These are phyloP conservation scores for Latrodectus hesperus DNA, from an alignment of 2,888 invertebrate genomes.

Conservation along the genomic window DNA sequence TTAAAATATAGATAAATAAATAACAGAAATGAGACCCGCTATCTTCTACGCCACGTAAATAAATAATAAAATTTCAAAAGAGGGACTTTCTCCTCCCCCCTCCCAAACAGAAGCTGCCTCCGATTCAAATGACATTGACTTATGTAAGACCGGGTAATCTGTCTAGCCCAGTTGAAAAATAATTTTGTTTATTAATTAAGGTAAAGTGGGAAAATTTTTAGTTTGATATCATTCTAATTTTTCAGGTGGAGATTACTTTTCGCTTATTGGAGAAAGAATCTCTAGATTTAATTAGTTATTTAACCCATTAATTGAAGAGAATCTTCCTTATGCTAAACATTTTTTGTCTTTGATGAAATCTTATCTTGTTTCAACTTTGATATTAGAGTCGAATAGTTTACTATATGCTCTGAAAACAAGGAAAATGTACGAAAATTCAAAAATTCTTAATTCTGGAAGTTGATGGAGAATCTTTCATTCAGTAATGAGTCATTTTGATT, in stretches of 20 bases:
- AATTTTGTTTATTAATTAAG: background rate
- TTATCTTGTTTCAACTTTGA: too few species aligned
- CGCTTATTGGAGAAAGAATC: background rate
- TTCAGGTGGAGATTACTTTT: too few species aligned
- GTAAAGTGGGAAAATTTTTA: background rate
- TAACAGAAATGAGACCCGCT: constrained; percentile 20
- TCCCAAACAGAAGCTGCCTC: background rate
- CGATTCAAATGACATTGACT: constrained; percentile 37
- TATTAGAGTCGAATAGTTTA: too few species aligned
- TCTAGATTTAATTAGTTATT: background rate
- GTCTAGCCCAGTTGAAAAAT: background rate
- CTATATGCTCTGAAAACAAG: too few species aligned
- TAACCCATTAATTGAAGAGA: background rate
- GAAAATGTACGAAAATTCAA: too few species aligned
- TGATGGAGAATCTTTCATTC: too few species aligned
- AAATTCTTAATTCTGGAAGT: too few species aligned
- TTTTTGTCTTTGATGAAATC: too few species aligned
- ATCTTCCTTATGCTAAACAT: too few species aligned
- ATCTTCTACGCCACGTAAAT: constrained; percentile 17
- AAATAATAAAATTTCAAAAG: constrained; percentile 51
- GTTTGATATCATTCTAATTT: too few species aligned
- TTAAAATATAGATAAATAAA: constrained; percentile 55
- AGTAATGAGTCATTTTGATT: too few species aligned
- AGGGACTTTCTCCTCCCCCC: constrained; percentile 29
- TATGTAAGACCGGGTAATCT: constrained; percentile 20